Evolutionary conservation across 2,113 vertebrate species (phyloP).

Genomic region (Boulengeromyrus knoepffleri): DNA sequence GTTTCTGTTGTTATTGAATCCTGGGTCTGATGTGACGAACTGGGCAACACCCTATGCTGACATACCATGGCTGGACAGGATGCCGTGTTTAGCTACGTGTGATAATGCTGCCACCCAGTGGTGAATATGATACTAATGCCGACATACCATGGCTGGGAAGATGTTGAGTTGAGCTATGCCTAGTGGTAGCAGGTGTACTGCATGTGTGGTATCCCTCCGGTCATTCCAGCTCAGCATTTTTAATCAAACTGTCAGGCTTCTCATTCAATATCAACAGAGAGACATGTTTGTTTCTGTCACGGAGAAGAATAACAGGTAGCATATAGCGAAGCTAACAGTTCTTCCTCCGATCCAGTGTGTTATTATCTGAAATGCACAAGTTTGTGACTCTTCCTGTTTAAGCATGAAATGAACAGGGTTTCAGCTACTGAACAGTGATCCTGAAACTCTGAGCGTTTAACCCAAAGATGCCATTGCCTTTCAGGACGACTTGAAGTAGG

Average conservation of each 20-base stretch:
- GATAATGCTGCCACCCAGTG: background rate
- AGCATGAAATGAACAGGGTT: background rate
- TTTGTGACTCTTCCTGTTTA: background rate
- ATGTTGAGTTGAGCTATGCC: too few relatives aligned
- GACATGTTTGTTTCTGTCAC: too few relatives aligned
- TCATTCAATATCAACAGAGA: too few relatives aligned
- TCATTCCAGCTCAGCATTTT: too few relatives aligned
- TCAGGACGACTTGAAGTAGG: conserved; percentile 99
- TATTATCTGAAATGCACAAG: background rate
- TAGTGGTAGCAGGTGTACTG: too few relatives aligned
- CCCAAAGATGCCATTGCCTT: conserved; percentile 25
- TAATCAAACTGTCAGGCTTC: too few relatives aligned
- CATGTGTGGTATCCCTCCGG: too few relatives aligned
- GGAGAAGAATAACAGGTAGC: too few relatives aligned
- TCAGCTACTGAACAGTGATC: background rate
- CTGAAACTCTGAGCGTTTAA: background rate
- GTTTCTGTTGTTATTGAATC: background rate
- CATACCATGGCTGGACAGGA: background rate
- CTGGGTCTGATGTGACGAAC: background rate
- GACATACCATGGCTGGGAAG: too few relatives aligned
- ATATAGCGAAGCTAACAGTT: too few relatives aligned
- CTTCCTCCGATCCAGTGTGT: background rate
- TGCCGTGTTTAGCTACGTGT: background rate
- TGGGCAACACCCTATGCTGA: background rate
- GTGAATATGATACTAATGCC: background rate